A percentile compares a stretch with the other conserved stretches of the same genome.
Conservation (phyloP, 2,888 invertebrate species). For the Ryuthela nishihirai region DNA sequence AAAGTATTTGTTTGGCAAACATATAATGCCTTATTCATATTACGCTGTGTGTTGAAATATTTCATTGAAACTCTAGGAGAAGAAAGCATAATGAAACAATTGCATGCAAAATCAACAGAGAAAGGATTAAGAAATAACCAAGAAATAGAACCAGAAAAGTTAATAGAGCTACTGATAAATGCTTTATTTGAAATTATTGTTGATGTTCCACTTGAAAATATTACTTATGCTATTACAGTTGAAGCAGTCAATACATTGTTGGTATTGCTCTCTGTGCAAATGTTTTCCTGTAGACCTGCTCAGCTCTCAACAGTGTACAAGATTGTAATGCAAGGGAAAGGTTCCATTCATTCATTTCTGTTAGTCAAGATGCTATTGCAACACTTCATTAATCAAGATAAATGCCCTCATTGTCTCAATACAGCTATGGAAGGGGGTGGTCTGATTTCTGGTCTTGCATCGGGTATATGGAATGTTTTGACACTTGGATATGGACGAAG, state of each 20-base stretch:
- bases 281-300: slow-evolving; percentile 67
- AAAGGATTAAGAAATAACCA: slow-evolving; percentile 22
- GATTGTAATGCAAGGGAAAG: slow-evolving; percentile 53
- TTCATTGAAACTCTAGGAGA: slow-evolving; percentile 86
- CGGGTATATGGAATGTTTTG: slow-evolving; percentile 53
- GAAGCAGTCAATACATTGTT: slow-evolving; percentile 84
- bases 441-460: slow-evolving; percentile 43
- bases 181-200: slow-evolving; percentile 73
- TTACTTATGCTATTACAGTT: slow-evolving; percentile 77
- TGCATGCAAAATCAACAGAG: slow-evolving; percentile 52
- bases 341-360: slow-evolving; percentile 68
- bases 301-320: slow-evolving; percentile 68
- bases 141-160: slow-evolving; percentile 18
- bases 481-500: slow-evolving; percentile 51
- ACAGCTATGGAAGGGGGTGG: slow-evolving; percentile 64
- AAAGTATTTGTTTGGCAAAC: slow-evolving; percentile 81
- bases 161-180: slow-evolving; percentile 69
- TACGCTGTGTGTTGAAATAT: slow-evolving; percentile 75
- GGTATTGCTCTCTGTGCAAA: slow-evolving; percentile 82
- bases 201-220: slow-evolving; percentile 76
- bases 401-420: slow-evolving; percentile 62
- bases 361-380: slow-evolving; percentile 74
- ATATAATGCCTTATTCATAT: slow-evolving; percentile 86
- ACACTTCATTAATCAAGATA: slow-evolving; percentile 65
- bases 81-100: slow-evolving; percentile 77